phyloP scores from a whole-genome alignment of 2,797 vertebrate species.

The Threskiornis aethiopicus region DNA sequence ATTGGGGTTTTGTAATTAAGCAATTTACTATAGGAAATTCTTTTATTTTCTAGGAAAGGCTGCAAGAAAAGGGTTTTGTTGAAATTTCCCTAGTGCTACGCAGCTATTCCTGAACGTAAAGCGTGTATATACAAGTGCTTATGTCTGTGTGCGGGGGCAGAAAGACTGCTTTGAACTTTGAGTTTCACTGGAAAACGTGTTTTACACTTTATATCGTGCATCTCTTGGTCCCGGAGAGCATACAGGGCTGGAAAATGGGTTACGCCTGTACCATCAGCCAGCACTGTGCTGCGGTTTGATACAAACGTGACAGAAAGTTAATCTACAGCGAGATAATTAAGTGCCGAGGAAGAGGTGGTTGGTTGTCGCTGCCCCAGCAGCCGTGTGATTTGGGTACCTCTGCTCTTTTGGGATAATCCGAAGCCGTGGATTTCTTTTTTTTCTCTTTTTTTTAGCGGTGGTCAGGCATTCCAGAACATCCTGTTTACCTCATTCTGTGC shows the following conservation, averaged over 20 bases:
- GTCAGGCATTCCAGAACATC: not conserved
- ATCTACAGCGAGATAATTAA: fast-evolving
- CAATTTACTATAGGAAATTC: not conserved
- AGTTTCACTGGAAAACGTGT: not conserved
- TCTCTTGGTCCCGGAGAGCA: not conserved
- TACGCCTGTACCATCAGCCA: too few relatives aligned
- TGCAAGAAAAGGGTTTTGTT: not conserved
- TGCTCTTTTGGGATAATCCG: not conserved
- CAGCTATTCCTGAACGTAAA: not conserved
- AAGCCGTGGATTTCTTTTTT: not conserved
- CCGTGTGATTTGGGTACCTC: not conserved
- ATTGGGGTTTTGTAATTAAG: not conserved
- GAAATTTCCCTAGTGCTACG: not conserved
- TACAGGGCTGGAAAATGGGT: not conserved
- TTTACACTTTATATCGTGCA: fast-evolving
- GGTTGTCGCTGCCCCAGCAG: not conserved
- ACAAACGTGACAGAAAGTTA: not conserved
- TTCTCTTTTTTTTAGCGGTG: too few relatives aligned
- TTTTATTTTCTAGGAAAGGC: not conserved
- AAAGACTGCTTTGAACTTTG: fast-evolving
- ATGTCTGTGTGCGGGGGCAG: fast-evolving
- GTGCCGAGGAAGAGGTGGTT: not conserved
- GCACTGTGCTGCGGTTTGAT: not conserved
- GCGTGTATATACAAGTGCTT: too few relatives aligned
- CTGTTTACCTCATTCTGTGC: not conserved